phyloP scores from a whole-genome alignment of 2,113 vertebrate species.

The Capreolus pygargus region DNA sequence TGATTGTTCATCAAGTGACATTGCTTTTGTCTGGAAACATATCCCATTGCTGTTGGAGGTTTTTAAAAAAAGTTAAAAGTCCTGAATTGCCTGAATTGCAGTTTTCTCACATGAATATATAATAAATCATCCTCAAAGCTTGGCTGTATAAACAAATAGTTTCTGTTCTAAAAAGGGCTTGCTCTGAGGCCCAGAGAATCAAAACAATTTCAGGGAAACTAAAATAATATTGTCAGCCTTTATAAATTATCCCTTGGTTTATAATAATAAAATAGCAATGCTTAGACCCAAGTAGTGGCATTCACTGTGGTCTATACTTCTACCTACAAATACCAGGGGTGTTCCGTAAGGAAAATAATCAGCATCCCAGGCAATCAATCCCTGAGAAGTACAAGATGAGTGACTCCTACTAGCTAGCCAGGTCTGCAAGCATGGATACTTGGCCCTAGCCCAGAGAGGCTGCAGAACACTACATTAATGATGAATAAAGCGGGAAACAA shows the following conservation, averaged over 20 bases:
- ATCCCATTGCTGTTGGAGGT: neutral
- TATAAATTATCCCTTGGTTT: neutral
- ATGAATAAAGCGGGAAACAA: neutral
- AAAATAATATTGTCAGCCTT: slow-evolving; percentile 42
- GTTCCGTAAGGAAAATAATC: neutral
- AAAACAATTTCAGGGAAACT: slow-evolving; percentile 36
- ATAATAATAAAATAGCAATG: neutral
- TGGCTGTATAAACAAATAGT: slow-evolving; percentile 51
- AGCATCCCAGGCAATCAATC: neutral
- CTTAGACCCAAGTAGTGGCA: neutral
- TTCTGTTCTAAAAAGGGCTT: slow-evolving; percentile 51
- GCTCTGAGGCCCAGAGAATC: neutral
- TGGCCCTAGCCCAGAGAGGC: neutral
- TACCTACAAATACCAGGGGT: neutral
- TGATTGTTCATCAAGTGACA: slow-evolving; percentile 46
- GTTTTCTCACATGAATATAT: slow-evolving; percentile 68
- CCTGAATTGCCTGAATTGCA: slow-evolving; percentile 8
- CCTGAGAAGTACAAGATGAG: neutral
- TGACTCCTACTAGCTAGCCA: neutral
- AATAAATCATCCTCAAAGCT: slow-evolving; percentile 63
- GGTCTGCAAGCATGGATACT: neutral
- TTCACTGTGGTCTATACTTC: neutral
- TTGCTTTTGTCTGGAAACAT: slow-evolving; percentile 57
- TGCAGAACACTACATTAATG: neutral
- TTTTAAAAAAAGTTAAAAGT: slow-evolving; percentile 44